Evolutionary conservation across 2,888 invertebrate genomes (phyloP).

Genomic region (Drosophila formosana): DNA sequence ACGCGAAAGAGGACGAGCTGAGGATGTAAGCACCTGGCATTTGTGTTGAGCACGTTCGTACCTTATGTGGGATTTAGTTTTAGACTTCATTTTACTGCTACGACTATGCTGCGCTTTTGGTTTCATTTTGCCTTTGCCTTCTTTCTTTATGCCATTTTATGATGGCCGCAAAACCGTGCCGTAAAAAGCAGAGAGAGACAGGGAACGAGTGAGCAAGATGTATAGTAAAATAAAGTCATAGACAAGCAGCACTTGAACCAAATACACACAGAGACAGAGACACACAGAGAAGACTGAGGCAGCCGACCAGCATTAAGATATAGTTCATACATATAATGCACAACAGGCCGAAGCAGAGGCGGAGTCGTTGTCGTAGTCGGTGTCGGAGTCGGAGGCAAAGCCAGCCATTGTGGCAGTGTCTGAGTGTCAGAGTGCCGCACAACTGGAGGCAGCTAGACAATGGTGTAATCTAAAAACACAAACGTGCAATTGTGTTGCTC

Average conservation of each 20-base stretch:
- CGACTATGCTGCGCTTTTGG: conserved; percentile 68
- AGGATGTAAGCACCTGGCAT: conserved; percentile 75
- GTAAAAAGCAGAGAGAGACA: conserved; percentile 45
- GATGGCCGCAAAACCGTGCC: conserved; percentile 68
- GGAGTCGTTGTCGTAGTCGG: neutral
- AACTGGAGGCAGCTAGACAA: conserved; percentile 57
- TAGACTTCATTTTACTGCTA: conserved; percentile 77
- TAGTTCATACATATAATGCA: conserved; percentile 39
- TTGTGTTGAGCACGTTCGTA: conserved; percentile 81
- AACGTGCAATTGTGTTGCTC: conserved; percentile 71
- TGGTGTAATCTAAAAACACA: conserved; percentile 76
- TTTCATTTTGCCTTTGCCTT: conserved; percentile 62
- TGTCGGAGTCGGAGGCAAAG: neutral
- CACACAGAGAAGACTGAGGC: neutral
- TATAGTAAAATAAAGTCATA: conserved; percentile 70
- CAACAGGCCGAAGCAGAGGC: conserved; percentile 15
- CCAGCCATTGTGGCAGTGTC: conserved; percentile 14
- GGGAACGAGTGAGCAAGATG: conserved; percentile 21
- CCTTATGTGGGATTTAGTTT: conserved; percentile 80
- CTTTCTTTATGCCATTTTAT: conserved; percentile 72
- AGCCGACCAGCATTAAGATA: conserved; percentile 24
- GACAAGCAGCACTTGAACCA: conserved; percentile 59
- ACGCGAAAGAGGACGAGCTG: neutral
- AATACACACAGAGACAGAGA: conserved; percentile 30
- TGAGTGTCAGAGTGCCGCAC: conserved; percentile 6